These are phyloP conservation scores for Watsonalla binaria DNA, from an alignment of 2,888 invertebrate genomes.

Conservation along the genomic window DNA sequence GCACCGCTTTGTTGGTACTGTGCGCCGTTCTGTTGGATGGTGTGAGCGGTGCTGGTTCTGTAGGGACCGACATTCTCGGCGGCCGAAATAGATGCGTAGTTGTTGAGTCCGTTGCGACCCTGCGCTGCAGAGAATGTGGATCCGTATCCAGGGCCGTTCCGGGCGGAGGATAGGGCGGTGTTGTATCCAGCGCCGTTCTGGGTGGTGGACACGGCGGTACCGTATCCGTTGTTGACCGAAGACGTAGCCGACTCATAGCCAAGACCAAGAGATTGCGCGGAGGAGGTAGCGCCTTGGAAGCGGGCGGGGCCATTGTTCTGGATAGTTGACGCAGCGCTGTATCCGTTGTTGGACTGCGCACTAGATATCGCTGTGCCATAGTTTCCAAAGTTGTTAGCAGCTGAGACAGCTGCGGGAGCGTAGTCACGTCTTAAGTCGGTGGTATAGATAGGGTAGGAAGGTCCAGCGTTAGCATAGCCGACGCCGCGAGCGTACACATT, in stretches of 20 bases:
- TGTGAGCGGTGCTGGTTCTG: constrained; percentile 49
- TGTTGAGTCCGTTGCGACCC: constrained; percentile 28
- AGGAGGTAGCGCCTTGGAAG: constrained; percentile 34
- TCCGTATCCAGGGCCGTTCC: constrained; percentile 34
- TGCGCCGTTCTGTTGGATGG: constrained; percentile 42
- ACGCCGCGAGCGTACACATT: constrained; percentile 47
- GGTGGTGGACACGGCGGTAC: constrained; percentile 18
- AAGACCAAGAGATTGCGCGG: constrained; percentile 31
- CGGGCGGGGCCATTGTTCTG: constrained; percentile 29
- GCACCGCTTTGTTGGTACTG: constrained; percentile 48
- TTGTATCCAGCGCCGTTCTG: constrained; percentile 25
- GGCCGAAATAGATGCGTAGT: constrained; percentile 45
- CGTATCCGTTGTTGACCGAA: constrained; percentile 22
- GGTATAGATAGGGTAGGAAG: constrained; percentile 23
- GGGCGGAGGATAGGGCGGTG: constrained; percentile 44
- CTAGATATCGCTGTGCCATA: constrained; percentile 42
- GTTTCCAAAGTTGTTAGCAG: constrained; percentile 47
- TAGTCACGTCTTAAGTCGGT: constrained; percentile 26
- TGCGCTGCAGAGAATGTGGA: constrained; percentile 47
- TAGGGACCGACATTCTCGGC: constrained; percentile 43
- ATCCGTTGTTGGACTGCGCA: constrained; percentile 42
- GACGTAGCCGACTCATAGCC: constrained; percentile 39
- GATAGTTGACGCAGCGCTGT: constrained; percentile 41
- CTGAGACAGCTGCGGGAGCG: constrained; percentile 34
- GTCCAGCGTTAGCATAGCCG: constrained; percentile 48